Evolutionary conservation across 2,113 vertebrate species (phyloP).

Genomic region (Quiscalus mexicanus): DNA sequence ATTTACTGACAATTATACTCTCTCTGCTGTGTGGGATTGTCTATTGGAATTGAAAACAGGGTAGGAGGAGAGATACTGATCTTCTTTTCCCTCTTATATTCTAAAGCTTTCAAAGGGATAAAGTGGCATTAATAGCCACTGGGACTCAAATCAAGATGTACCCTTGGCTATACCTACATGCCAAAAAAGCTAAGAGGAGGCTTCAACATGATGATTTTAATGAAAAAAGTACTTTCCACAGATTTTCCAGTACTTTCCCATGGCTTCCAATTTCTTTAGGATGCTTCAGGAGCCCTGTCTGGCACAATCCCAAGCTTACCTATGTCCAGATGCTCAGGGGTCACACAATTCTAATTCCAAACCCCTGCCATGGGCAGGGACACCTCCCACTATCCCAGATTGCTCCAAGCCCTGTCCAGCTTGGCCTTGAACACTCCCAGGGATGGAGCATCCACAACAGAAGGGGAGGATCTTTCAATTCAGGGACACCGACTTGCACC

Average conservation of each 20-base stretch:
- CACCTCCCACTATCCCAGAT: accelerated
- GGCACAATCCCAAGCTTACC: not conserved
- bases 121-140: not conserved
- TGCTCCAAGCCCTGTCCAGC: accelerated
- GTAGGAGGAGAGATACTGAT: not conserved
- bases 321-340: not conserved
- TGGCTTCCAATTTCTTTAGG: not conserved
- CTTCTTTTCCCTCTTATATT: not conserved
- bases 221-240: not conserved
- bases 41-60: not conserved
- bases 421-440: not conserved
- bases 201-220: not conserved
- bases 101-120: not conserved
- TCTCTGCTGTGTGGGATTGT: not conserved
- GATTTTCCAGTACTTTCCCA: not conserved
- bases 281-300: not conserved
- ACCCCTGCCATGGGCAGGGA: not conserved
- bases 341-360: not conserved
- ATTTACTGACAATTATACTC: not conserved
- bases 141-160: not conserved
- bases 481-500: not conserved
- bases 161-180: not conserved
- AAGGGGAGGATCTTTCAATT: not conserved
- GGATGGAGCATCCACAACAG: not conserved
- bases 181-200: not conserved